These are phyloP conservation scores for Heliothis virescens DNA, from an alignment of 1,140 invertebrate genomes.

Conservation along the genomic window DNA sequence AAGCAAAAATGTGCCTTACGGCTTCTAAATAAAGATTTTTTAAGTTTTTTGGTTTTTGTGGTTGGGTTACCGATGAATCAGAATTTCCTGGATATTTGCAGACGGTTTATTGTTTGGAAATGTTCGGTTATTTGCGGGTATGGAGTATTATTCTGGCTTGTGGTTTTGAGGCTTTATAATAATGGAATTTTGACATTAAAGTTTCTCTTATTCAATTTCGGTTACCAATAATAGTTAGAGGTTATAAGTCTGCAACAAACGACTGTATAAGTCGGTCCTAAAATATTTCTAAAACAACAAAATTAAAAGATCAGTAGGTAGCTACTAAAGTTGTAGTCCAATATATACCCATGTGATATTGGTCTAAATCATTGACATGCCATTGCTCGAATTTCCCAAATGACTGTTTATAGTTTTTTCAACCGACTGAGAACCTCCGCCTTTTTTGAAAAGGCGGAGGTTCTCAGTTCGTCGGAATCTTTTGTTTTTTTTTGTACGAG, in stretches of 20 bases:
- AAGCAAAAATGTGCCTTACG: slow-evolving; percentile 34
- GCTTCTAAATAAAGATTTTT: neutral
- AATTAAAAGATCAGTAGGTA: too few relatives aligned
- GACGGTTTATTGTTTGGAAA: slow-evolving; percentile 20
- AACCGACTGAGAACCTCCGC: too few relatives aligned
- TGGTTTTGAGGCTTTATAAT: neutral
- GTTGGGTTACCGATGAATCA: slow-evolving; percentile 8
- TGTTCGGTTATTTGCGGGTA: slow-evolving; percentile 29
- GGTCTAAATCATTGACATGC: too few relatives aligned
- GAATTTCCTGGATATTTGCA: slow-evolving; percentile 26
- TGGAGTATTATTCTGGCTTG: slow-evolving; percentile 2
- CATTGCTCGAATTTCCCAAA: too few relatives aligned
- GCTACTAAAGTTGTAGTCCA: neutral
- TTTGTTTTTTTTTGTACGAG: too few relatives aligned
- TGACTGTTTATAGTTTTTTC: too few relatives aligned
- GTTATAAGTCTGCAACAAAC: too few relatives aligned
- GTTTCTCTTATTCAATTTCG: neutral
- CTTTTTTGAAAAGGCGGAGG: too few relatives aligned
- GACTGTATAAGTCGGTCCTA: too few relatives aligned
- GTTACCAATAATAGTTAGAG: neutral
- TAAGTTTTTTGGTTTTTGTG: too few relatives aligned
- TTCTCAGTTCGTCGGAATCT: too few relatives aligned
- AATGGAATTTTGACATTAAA: neutral
- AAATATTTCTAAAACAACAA: too few relatives aligned
- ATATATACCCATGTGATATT: neutral